Evolutionary conservation across 2,797 vertebrate genomes (phyloP).

Genomic region (Dendrocincla tyrannina): DNA sequence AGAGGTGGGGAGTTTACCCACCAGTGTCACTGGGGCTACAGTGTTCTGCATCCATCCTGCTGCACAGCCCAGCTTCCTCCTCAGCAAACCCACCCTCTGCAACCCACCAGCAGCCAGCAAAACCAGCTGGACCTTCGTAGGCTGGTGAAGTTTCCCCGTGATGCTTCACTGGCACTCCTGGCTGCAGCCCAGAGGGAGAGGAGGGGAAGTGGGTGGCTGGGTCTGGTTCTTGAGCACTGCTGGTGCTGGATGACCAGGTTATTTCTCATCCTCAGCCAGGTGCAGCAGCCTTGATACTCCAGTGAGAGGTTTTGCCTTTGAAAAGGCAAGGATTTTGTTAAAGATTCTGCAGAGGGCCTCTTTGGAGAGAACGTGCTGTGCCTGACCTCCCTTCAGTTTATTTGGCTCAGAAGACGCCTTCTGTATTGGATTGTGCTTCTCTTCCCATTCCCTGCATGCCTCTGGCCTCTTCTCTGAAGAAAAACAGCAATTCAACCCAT

Average conservation of each 20-base stretch:
- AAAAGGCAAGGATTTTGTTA: background rate
- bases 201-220: rapidly evolving
- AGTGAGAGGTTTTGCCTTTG: background rate
- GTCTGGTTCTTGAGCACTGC: background rate
- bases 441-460: background rate
- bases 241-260: background rate
- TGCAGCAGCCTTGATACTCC: background rate
- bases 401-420: background rate
- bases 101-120: background rate
- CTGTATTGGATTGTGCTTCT: background rate
- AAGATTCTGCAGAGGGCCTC: background rate
- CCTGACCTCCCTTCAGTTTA: background rate
- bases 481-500: background rate
- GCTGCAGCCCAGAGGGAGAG: rapidly evolving
- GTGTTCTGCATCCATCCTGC: background rate
- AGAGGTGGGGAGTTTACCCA: background rate
- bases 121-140: background rate
- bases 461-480: background rate
- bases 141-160: background rate
- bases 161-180: background rate
- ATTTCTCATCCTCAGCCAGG: background rate
- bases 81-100: background rate
- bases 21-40: background rate
- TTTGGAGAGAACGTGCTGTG: background rate
- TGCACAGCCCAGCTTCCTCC: background rate